These are phyloP conservation scores for Ariopsis seemanni DNA, from an alignment of 2,113 vertebrate species.

Conservation along the genomic window DNA sequence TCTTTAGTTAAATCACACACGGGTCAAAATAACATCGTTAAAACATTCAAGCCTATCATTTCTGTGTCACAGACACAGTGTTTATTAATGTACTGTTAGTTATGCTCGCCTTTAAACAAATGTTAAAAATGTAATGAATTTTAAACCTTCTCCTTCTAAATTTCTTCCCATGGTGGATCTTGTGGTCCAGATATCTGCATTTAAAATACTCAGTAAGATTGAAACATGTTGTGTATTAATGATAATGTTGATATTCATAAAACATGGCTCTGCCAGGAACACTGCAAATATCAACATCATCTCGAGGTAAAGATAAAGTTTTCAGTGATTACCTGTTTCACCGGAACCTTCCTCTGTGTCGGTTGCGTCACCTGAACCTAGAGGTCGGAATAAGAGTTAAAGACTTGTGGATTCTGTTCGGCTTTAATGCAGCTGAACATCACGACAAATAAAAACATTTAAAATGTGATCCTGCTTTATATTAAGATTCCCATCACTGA, in stretches of 20 bases:
- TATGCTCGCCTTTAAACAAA: background rate
- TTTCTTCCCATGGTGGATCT: too few species aligned
- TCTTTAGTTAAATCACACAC: background rate
- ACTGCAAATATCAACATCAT: too few species aligned
- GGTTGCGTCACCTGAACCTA: background rate
- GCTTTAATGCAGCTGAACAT: background rate
- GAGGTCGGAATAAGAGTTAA: background rate
- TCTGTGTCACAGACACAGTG: background rate
- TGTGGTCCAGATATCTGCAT: background rate
- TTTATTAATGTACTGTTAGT: background rate
- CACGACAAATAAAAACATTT: background rate
- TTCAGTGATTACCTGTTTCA: background rate
- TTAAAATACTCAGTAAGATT: background rate
- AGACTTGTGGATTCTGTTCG: background rate
- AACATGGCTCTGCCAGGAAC: background rate
- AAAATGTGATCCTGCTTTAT: background rate
- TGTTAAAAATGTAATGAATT: background rate
- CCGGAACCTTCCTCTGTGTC: background rate
- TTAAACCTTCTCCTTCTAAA: background rate
- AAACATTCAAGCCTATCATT: too few species aligned
- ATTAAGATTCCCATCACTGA: background rate
- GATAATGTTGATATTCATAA: background rate
- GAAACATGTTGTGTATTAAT: background rate
- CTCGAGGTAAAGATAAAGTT: background rate
- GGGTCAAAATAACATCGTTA: background rate